Percentiles rank a stretch among this genome's conserved stretches.
phyloP scores from a whole-genome alignment of 92 coral and sea anemone genomes.

The Virgularia gustaviana region DNA sequence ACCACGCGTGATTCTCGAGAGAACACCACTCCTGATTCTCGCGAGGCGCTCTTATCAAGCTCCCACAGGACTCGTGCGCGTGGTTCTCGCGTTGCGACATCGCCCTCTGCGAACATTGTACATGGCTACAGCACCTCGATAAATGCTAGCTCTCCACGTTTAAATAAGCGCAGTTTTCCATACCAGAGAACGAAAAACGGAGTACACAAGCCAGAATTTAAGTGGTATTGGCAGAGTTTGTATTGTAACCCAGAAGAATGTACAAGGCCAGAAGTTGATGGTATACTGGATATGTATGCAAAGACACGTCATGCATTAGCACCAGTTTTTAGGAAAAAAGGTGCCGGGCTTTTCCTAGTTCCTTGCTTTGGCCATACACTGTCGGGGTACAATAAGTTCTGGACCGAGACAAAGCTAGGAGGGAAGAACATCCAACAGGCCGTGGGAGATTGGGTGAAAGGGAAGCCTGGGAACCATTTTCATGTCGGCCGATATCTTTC shows the following conservation, averaged over 20 bases:
- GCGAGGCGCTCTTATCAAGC: too few species aligned
- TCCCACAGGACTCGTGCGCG: too few species aligned
- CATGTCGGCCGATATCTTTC: slow-evolving; percentile 49
- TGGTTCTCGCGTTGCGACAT: too few species aligned
- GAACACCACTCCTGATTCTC: too few species aligned
- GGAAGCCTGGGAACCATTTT: slow-evolving; percentile 57
- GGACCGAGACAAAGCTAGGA: slow-evolving; percentile 66
- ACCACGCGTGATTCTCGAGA: too few species aligned
- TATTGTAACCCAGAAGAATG: slow-evolving; percentile 89
- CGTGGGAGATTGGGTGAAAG: slow-evolving; percentile 81
- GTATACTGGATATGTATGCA: slow-evolving; percentile 62
- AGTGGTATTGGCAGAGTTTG: slow-evolving; percentile 43
- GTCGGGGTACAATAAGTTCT: slow-evolving; percentile 71
- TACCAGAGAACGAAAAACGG: slow-evolving; percentile 51
- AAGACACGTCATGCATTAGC: slow-evolving; percentile 72
- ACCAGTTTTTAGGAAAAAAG: slow-evolving; percentile 59
- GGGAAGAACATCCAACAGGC: slow-evolving; percentile 70
- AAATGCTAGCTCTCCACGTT: too few species aligned
- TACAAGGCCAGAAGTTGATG: slow-evolving; percentile 65
- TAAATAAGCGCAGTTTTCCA: too few species aligned
- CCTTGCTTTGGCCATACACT: slow-evolving; percentile 94
- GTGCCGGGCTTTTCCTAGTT: slow-evolving; percentile 66
- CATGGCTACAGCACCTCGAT: too few species aligned
- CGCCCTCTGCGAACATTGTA: too few species aligned
- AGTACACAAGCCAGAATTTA: slow-evolving; percentile 61